phyloP scores from a whole-genome alignment of 2,797 vertebrate species.

The Sardinella longiceps region DNA sequence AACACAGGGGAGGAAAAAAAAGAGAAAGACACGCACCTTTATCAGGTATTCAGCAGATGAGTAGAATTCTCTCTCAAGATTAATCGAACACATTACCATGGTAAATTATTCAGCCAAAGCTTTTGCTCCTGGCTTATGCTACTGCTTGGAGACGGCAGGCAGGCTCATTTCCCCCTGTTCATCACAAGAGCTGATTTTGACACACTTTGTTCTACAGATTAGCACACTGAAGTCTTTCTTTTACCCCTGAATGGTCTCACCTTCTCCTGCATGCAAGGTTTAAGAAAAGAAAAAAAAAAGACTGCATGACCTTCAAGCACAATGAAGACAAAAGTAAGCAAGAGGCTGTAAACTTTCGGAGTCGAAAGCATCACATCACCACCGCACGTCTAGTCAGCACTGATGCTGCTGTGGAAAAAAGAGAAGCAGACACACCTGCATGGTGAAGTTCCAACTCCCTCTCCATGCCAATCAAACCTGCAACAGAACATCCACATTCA shows the following conservation, averaged over 20 bases:
- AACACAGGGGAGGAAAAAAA: background rate
- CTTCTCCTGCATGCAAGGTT: background rate
- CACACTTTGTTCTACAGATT: conserved; percentile 7
- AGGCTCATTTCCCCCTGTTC: background rate
- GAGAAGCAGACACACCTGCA: background rate
- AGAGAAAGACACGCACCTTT: background rate
- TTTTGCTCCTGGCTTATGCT: background rate
- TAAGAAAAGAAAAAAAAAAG: background rate
- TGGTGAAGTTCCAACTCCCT: background rate
- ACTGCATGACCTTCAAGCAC: background rate
- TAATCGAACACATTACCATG: background rate
- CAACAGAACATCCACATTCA: background rate
- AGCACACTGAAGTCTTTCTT: background rate
- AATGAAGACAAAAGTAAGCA: background rate
- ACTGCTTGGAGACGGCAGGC: background rate
- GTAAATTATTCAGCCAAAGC: background rate
- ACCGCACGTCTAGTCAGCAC: background rate
- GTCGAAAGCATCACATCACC: background rate
- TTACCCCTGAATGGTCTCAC: background rate
- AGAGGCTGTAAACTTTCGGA: background rate
- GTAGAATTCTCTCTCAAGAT: background rate
- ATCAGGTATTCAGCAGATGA: conserved; percentile 12
- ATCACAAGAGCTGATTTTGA: background rate
- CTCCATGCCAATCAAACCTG: background rate
- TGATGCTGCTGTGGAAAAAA: background rate